Base-by-base conservation (phyloP, 2,888 invertebrate species). In the Eucriotettix oculatus region DNA sequence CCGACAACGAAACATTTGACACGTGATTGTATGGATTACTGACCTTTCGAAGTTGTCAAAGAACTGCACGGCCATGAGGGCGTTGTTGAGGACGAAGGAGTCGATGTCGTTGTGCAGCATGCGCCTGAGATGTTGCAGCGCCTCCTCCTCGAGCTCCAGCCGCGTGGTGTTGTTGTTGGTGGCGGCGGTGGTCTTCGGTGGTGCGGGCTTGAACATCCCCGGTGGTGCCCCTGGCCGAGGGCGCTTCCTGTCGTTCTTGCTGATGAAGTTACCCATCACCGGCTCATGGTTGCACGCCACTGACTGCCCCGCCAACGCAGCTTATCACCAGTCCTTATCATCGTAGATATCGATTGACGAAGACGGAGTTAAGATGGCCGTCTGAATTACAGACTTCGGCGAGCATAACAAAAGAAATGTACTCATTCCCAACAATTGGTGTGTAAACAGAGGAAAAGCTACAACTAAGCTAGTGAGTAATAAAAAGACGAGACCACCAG, bases 41-140 rank as follows among this genome's bases (percentile, higher is more conserved):
- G 72, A 89, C 89, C 81, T 79, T 70, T 88, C 85, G 69, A 81
- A 89, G 71, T 90, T 85, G 65, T 84, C 82, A 68, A 87, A 88
- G 74, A 90, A 89, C 73, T 89, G 87, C 29, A 87, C 77, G 14
- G 83, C 82, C 70, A 89, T 77, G 59, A 88, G 76, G 60, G 88
- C 79, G 70, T 90, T 87, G 70, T 90, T 89, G 12, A 90, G 72
- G 11, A 90, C 74, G 71, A 90, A 90, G 7, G 79, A 76, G 67
- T 86, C 81, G 10, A 85, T 78, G 66, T 84, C 80, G 10, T 76
- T 76, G 54, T 76, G 73, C 16, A 86, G 76, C 68, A 83, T 79
- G 66, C 78, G 75, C 65, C 78, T 74, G 76, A 88, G 75, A 54
- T 75, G 74, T 55, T 76, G 71, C 60, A 83, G 72, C 57, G 81